phyloP scores from a whole-genome alignment of 2,113 vertebrate genomes.

The Notothenia rossii region DNA sequence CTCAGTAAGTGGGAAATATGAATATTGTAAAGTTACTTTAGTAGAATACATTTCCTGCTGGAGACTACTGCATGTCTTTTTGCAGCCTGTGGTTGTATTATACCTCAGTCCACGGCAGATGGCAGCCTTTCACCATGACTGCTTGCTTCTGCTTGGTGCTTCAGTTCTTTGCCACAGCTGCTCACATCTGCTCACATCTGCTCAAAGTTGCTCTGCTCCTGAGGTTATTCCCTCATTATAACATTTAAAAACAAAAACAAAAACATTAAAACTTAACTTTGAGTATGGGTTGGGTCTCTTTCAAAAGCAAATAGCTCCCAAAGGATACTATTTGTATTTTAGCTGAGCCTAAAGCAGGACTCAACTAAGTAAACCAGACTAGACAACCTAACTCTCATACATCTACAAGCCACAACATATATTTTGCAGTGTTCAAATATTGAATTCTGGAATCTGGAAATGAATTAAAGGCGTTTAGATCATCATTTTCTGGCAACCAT shows the following conservation, averaged over 20 bases:
- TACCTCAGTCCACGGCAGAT: constrained; percentile 56
- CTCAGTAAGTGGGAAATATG: constrained; percentile 86
- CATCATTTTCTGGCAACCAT: background rate
- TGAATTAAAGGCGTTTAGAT: background rate
- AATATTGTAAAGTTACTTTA: background rate
- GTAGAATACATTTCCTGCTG: background rate
- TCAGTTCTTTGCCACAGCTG: background rate
- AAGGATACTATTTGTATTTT: background rate
- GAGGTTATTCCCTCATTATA: background rate
- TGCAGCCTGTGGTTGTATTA: background rate
- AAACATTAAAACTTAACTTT: background rate
- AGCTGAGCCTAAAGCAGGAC: background rate
- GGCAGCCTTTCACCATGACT: constrained; percentile 45
- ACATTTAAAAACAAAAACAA: background rate
- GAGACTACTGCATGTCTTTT: background rate
- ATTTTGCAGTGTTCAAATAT: too few relatives aligned
- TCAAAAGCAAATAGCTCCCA: background rate
- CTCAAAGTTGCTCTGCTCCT: background rate
- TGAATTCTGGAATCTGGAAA: background rate
- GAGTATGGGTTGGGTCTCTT: too few relatives aligned
- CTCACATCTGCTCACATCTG: constrained; percentile 13
- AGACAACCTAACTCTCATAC: too few relatives aligned
- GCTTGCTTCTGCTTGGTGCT: background rate
- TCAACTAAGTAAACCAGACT: background rate
- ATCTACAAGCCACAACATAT: too few relatives aligned